Conservation (phyloP, 2,113 vertebrate genomes). For the Heterotis niloticus region DNA sequence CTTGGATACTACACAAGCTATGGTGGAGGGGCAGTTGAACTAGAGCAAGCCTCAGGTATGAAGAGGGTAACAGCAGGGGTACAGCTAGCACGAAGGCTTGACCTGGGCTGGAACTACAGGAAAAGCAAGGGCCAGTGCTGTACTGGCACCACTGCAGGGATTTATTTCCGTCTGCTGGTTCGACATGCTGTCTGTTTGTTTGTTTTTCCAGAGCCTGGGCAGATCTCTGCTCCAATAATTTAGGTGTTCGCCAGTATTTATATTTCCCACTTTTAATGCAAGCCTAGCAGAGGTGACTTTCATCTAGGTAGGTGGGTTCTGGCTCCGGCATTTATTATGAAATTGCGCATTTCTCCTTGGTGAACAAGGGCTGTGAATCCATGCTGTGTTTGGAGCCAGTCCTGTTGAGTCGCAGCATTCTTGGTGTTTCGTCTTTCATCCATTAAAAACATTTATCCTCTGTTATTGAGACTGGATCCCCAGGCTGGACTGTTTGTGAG, state of each 20-base stretch:
- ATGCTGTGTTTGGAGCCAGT: conserved; percentile 24
- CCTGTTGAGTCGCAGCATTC: background rate
- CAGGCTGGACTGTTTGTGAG: background rate
- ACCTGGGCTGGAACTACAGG: too few species aligned
- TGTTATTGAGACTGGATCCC: conserved; percentile 5
- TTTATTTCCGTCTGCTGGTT: conserved; percentile 20
- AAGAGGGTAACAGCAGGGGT: too few species aligned
- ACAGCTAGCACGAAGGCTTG: too few species aligned
- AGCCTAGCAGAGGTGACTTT: conserved; percentile 30
- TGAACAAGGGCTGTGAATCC: conserved; percentile 50
- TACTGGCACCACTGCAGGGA: background rate
- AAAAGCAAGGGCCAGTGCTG: background rate
- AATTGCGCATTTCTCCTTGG: conserved; percentile 39
- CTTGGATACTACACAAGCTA: background rate
- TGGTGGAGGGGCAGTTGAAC: too few species aligned
- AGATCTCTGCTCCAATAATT: conserved; percentile 18
- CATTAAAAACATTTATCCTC: background rate
- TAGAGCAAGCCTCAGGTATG: too few species aligned
- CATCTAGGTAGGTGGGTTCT: conserved; percentile 46
- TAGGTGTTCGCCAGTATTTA: conserved; percentile 28
- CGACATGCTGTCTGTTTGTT: conserved; percentile 19
- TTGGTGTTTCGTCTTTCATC: conserved; percentile 1
- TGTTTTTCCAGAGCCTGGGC: background rate
- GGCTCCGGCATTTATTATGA: conserved; percentile 38
- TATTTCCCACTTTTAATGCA: conserved; percentile 2